These are phyloP conservation scores for Carposina sasakii DNA, from an alignment of 1,140 invertebrate genomes.

Conservation along the genomic window DNA sequence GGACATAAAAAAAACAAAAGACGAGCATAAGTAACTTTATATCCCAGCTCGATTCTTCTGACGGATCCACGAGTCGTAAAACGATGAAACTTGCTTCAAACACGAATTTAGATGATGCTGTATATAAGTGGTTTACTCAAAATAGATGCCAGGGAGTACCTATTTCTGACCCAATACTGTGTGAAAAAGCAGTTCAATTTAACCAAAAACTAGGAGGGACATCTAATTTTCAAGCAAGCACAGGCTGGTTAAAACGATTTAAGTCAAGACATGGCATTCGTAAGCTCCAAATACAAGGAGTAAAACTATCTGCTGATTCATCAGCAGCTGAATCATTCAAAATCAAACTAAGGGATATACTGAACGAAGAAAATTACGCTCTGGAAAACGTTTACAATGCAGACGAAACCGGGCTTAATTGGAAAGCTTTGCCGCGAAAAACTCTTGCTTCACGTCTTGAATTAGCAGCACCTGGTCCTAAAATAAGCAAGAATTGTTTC, in stretches of 20 bases:
- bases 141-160: constrained; percentile 28
- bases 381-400: constrained; percentile 46
- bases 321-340: constrained; percentile 23
- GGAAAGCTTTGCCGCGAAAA: too few species aligned
- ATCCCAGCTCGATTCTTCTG: constrained; percentile 27
- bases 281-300: constrained; percentile 26
- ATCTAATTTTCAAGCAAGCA: constrained; percentile 31
- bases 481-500: constrained; percentile 44
- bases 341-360: constrained; percentile 23
- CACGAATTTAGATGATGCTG: constrained; percentile 29
- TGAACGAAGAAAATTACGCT: constrained; percentile 19
- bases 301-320: constrained; percentile 27
- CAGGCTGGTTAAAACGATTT: constrained; percentile 28
- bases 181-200: constrained; percentile 30
- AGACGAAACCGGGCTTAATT: constrained; percentile 56
- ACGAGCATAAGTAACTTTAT: constrained; percentile 24
- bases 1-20: constrained; percentile 25
- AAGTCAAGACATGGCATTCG: constrained; percentile 30
- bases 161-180: constrained; percentile 27
- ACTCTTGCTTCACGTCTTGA: constrained; percentile 40
- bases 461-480: constrained; percentile 37
- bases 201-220: constrained; percentile 27
- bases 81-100: constrained; percentile 30
- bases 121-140: constrained; percentile 31
- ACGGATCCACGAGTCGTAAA: constrained; percentile 27